phyloP scores from a whole-genome alignment of 2,888 invertebrate species.

The Diplazon laetatorius region DNA sequence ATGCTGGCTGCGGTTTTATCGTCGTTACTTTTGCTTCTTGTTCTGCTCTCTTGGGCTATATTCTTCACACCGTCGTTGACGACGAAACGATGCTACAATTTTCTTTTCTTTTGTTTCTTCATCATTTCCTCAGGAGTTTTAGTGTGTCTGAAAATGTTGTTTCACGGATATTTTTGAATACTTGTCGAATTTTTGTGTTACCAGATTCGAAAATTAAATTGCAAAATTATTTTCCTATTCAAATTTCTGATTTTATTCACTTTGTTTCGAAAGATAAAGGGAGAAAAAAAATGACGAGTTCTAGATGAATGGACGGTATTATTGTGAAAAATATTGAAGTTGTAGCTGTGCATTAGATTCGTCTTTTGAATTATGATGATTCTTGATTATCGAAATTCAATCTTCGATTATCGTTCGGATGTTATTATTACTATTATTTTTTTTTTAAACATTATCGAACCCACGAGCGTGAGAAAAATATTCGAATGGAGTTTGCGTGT shows the following conservation, averaged over 20 bases:
- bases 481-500: conserved; percentile 11
- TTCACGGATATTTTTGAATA: too few relatives aligned
- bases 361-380: background rate
- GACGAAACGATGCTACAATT: background rate
- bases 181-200: background rate
- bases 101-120: too few relatives aligned
- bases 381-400: background rate
- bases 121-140: too few relatives aligned
- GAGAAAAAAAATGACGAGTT: too few relatives aligned
- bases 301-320: too few relatives aligned
- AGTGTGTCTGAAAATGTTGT: too few relatives aligned
- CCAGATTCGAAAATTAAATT: background rate
- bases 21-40: conserved; percentile 22
- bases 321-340: too few relatives aligned
- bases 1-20: background rate
- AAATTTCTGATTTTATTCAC: too few relatives aligned
- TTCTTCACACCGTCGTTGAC: background rate
- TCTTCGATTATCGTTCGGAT: too few relatives aligned
- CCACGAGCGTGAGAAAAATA: background rate
- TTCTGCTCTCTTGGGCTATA: too few relatives aligned
- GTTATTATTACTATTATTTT: background rate
- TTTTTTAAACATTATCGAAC: background rate
- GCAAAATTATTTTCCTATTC: background rate
- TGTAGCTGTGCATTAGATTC: too few relatives aligned
- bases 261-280: too few relatives aligned